phyloP scores from a whole-genome alignment of 2,113 vertebrate genomes.

The Lepus europaeus region DNA sequence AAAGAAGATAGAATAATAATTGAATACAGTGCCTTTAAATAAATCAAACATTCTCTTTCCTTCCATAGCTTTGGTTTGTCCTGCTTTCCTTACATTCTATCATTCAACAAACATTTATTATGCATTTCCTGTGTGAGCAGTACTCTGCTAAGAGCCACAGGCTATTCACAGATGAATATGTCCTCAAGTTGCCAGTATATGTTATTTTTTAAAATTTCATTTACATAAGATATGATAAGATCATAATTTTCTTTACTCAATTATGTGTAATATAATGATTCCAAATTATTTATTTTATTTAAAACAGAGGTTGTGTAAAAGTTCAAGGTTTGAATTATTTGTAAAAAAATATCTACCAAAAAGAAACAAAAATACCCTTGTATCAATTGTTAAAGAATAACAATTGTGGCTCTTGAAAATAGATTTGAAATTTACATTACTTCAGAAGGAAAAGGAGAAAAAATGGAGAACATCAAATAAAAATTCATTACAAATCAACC shows the following conservation, averaged over 20 bases:
- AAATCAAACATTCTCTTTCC: not conserved
- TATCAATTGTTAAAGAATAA: slow-evolving; percentile 15
- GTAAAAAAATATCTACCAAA: not conserved
- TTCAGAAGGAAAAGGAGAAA: slow-evolving; percentile 7
- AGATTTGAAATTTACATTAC: not conserved
- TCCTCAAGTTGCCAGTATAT: not conserved
- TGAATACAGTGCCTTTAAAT: not conserved
- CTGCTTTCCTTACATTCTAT: not conserved
- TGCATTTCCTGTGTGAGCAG: not conserved
- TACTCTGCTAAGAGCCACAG: not conserved
- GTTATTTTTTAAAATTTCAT: slow-evolving; percentile 20
- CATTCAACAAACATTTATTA: not conserved
- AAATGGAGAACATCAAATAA: not conserved
- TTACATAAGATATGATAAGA: not conserved
- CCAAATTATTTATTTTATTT: not conserved
- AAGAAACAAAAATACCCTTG: not conserved
- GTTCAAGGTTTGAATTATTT: not conserved
- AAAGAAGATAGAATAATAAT: slow-evolving; percentile 4
- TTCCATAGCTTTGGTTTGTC: not conserved
- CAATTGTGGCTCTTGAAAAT: not conserved
- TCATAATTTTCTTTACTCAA: slow-evolving; percentile 19
- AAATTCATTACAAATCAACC: not conserved
- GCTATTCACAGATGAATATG: not conserved
- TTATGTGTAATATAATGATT: not conserved
- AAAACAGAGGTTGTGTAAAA: not conserved